Evolutionary conservation across 2,797 vertebrate genomes (phyloP).

Genomic region (Ctenopoma kingsleyae): DNA sequence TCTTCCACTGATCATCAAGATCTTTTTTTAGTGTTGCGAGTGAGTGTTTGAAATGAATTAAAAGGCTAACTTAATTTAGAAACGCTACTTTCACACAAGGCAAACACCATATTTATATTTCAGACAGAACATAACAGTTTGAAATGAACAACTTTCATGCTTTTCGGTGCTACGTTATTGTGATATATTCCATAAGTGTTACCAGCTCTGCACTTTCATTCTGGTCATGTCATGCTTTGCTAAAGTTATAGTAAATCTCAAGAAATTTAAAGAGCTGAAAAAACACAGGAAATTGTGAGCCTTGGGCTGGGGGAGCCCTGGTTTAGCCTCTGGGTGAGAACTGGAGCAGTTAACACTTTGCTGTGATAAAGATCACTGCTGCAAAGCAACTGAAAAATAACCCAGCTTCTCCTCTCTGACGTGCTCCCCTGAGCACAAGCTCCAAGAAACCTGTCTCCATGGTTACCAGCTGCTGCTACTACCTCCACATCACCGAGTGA

Average conservation of each 20-base stretch:
- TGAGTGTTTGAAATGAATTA: neutral
- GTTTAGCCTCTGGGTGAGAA: constrained; percentile 6
- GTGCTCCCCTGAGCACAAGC: constrained; percentile 36
- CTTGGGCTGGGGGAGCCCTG: neutral
- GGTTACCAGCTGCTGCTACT: constrained; percentile 66
- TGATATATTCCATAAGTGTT: too few species aligned
- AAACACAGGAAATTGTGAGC: neutral
- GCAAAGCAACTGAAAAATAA: constrained; percentile 32
- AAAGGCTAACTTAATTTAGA: neutral
- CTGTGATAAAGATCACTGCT: constrained; percentile 49
- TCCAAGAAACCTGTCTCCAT: constrained; percentile 74
- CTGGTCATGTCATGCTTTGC: too few species aligned
- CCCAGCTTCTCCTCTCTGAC: constrained; percentile 33
- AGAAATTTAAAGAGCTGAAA: neutral
- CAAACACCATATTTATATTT: neutral
- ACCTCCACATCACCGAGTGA: constrained; percentile 57
- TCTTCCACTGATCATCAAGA: neutral
- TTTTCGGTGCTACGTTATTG: neutral
- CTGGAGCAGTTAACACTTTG: constrained; percentile 38
- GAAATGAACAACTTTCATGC: too few species aligned
- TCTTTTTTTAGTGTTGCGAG: neutral
- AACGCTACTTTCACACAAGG: neutral
- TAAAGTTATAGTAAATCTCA: neutral
- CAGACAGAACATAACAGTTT: too few species aligned
- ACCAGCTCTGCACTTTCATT: neutral